phyloP scores from a whole-genome alignment of 2,113 vertebrate species.

The Oceanodroma tethys region DNA sequence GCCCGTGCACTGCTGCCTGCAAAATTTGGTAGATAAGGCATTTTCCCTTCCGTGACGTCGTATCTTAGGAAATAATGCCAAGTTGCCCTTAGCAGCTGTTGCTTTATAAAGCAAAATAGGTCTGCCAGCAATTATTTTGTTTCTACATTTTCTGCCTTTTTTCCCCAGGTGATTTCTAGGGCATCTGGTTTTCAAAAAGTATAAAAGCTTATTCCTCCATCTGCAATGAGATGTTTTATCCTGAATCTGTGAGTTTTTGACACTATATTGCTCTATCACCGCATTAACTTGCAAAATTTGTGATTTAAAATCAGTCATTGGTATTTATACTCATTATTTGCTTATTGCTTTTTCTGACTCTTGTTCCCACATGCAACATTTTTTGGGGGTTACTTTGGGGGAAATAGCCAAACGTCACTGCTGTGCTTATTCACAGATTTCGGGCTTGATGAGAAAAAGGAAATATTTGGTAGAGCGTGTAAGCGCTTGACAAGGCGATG shows the following conservation, averaged over 20 bases:
- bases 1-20: background rate
- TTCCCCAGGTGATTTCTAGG: background rate
- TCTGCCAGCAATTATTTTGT: background rate
- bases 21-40: background rate
- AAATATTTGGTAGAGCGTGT: background rate
- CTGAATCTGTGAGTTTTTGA: fast-evolving
- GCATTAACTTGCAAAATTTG: background rate
- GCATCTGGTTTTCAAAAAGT: background rate
- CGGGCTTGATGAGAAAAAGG: background rate
- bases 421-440: background rate
- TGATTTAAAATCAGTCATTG: background rate
- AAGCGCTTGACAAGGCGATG: background rate
- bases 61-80: background rate
- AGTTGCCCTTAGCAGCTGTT: background rate
- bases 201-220: background rate
- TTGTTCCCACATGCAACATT: background rate
- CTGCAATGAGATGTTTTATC: background rate
- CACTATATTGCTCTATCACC: fast-evolving
- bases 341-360: background rate
- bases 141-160: background rate
- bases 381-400: too few species aligned
- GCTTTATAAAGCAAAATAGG: background rate
- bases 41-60: too few species aligned
- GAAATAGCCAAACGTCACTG: background rate
- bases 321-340: background rate